phyloP scores from a whole-genome alignment of 2,888 invertebrate genomes.

The Protonemura montana region DNA sequence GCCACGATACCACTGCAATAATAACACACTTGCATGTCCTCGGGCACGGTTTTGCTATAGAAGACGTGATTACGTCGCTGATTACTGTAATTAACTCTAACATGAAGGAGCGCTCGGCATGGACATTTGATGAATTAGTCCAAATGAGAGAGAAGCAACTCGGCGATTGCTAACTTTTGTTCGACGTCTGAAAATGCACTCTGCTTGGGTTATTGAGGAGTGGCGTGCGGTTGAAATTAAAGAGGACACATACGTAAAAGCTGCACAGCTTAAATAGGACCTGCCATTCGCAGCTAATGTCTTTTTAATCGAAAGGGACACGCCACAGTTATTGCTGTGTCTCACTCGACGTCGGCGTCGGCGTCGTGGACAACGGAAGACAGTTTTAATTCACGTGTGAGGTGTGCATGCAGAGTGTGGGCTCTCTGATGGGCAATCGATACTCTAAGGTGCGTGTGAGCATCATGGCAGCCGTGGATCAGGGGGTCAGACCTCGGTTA shows the following conservation, averaged over 20 bases:
- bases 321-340: background rate
- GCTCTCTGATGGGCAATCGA: background rate
- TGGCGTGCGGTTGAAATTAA: conserved; percentile 14
- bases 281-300: conserved; percentile 13
- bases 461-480: background rate
- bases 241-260: background rate
- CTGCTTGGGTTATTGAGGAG: background rate
- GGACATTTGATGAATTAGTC: conserved; percentile 39
- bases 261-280: conserved; percentile 8
- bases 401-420: background rate
- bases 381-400: background rate
- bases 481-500: background rate
- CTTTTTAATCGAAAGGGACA: conserved; percentile 22
- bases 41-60: background rate
- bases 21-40: background rate
- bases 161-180: background rate
- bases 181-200: background rate
- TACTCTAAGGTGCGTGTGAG: background rate
- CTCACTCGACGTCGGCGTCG: background rate
- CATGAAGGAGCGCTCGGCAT: conserved; percentile 32
- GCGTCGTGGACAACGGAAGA: background rate
- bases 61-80: conserved; percentile 30
- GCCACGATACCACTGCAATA: background rate
- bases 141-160: background rate
- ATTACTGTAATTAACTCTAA: conserved; percentile 38